Evolutionary conservation across 2,797 vertebrate species (phyloP).

Genomic region (Pelodytes ibericus): DNA sequence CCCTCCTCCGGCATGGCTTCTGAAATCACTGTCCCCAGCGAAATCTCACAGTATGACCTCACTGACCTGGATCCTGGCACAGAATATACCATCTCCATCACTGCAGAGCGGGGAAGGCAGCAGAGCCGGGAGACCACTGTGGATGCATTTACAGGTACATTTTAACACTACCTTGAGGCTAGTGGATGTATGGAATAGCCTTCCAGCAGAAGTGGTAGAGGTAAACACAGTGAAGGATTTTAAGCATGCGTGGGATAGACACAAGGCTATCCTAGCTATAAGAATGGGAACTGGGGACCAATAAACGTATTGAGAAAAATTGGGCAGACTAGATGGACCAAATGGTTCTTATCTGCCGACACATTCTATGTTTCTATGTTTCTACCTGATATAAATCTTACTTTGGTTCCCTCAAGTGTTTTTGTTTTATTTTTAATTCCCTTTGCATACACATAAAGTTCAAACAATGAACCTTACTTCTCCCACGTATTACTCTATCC

Average conservation of each 20-base stretch:
- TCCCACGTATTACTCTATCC: slow-evolving; percentile 11
- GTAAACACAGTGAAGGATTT: no score
- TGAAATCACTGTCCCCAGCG: slow-evolving; percentile 85
- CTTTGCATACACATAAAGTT: slow-evolving; percentile 2
- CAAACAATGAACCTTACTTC: slow-evolving; percentile 1
- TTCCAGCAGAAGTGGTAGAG: no score
- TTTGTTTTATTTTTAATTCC: background rate
- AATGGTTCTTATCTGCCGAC: no score
- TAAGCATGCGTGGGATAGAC: no score
- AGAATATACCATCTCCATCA: slow-evolving; percentile 92
- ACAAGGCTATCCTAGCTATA: no score
- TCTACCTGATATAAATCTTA: background rate
- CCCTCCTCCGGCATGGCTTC: slow-evolving; percentile 85
- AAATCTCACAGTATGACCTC: slow-evolving; percentile 80
- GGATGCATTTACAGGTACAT: slow-evolving; percentile 94
- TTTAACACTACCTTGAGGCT: background rate
- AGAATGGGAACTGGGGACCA: no score
- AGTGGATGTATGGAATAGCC: no score
- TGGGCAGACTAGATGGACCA: no score
- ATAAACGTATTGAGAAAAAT: no score
- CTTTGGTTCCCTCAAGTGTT: background rate
- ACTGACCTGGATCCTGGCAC: slow-evolving; percentile 89
- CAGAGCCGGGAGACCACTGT: slow-evolving; percentile 90
- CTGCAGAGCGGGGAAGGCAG: slow-evolving; percentile 89
- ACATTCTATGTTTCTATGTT: no score